phyloP scores from a whole-genome alignment of 2,797 vertebrate genomes.

The Helostoma temminkii region DNA sequence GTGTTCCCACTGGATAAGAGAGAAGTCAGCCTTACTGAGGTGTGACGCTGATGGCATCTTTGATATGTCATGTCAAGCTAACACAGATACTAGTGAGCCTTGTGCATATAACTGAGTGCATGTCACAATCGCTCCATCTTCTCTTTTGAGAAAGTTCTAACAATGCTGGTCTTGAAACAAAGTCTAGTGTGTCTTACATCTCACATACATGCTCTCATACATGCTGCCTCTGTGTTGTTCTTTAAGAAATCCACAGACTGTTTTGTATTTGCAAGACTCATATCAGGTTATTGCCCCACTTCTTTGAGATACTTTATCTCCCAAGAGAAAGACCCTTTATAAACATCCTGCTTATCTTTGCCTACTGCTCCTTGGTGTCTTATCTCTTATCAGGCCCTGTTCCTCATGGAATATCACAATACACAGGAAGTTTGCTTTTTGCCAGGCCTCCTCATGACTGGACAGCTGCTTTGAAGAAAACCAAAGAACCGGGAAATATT shows the following conservation, averaged over 20 bases:
- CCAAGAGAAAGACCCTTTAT: slow-evolving; percentile 63
- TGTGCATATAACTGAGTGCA: slow-evolving; percentile 23
- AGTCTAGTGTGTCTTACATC: slow-evolving; percentile 19
- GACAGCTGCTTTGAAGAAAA: slow-evolving; percentile 67
- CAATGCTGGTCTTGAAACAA: slow-evolving; percentile 44
- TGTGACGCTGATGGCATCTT: slow-evolving; percentile 51
- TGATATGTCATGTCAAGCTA: slow-evolving; percentile 52
- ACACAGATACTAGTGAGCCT: slow-evolving; percentile 31
- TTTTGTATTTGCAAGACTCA: slow-evolving; percentile 62
- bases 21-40: slow-evolving; percentile 36
- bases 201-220: slow-evolving; percentile 12
- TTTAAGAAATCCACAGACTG: slow-evolving; percentile 34
- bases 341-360: slow-evolving; percentile 77
- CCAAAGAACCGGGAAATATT: slow-evolving; percentile 59
- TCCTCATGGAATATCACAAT: slow-evolving; percentile 67
- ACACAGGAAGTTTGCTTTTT: slow-evolving; percentile 70
- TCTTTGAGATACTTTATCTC: slow-evolving; percentile 69
- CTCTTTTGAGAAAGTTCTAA: slow-evolving; percentile 46
- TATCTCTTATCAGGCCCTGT: slow-evolving; percentile 70
- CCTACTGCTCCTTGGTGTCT: slow-evolving; percentile 56
- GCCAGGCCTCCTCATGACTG: slow-evolving; percentile 50
- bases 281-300: slow-evolving; percentile 65
- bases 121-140: slow-evolving; percentile 52
- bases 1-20: slow-evolving; percentile 47
- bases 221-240: slow-evolving; percentile 42